Conservation (phyloP, 2,888 invertebrate genomes). For the Eristalis tenax region DNA sequence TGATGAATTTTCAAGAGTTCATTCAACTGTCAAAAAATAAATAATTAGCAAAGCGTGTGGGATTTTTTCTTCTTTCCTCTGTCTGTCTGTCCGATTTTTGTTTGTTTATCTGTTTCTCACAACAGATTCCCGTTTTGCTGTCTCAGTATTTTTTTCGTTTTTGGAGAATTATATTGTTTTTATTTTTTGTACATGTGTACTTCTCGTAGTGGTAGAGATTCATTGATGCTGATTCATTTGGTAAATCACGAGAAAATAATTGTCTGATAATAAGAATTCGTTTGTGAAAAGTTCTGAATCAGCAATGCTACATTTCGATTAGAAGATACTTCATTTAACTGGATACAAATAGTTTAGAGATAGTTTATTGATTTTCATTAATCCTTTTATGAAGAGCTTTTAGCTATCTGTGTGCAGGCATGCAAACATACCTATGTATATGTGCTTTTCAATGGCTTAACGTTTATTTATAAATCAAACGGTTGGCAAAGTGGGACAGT, state of each 20-base stretch:
- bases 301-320: background rate
- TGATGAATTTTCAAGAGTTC: slow-evolving; percentile 73
- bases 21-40: slow-evolving; percentile 78
- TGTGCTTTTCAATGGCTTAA: background rate
- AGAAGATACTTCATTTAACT: background rate
- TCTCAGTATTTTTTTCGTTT: slow-evolving; percentile 3
- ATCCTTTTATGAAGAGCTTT: background rate
- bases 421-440: too few relatives aligned
- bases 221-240: slow-evolving; percentile 1
- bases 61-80: slow-evolving; percentile 1
- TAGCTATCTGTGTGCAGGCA: background rate
- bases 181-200: background rate
- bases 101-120: slow-evolving; percentile 7
- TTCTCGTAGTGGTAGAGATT: background rate
- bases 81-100: slow-evolving; percentile 10
- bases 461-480: background rate
- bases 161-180: background rate
- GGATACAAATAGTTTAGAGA: background rate
- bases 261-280: background rate
- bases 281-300: background rate
- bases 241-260: slow-evolving; percentile 6
- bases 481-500: slow-evolving; percentile 24
- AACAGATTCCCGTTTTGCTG: background rate
- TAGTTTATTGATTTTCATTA: slow-evolving; percentile 46
- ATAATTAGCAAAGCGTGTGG: slow-evolving; percentile 57